Evolutionary conservation across 1,140 invertebrate species (phyloP).

Genomic region (Ooceraea biroi): DNA sequence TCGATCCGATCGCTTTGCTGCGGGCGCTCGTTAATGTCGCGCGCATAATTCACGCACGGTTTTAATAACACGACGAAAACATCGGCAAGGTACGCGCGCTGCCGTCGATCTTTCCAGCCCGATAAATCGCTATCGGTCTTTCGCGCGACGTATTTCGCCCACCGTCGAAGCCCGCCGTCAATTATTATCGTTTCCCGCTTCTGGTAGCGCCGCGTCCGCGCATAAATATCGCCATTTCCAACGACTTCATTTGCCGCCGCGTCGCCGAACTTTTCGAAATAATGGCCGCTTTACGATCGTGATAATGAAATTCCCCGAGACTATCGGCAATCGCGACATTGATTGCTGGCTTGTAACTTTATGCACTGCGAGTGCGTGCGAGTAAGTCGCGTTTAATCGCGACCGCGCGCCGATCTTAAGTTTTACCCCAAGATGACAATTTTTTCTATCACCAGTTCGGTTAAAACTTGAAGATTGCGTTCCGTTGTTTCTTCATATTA

Average conservation of each 20-base stretch:
- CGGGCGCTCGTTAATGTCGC: slow-evolving; percentile 59
- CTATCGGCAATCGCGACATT: slow-evolving; percentile 83
- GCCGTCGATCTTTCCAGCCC: slow-evolving; percentile 37
- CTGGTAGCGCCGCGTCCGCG: slow-evolving; percentile 41
- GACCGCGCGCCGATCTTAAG: too few relatives aligned
- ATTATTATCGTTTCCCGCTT: slow-evolving; percentile 69
- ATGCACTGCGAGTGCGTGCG: slow-evolving; percentile 63
- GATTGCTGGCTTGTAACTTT: slow-evolving; percentile 82
- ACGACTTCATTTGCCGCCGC: slow-evolving; percentile 53
- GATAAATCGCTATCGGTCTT: slow-evolving; percentile 62
- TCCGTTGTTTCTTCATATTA: too few relatives aligned
- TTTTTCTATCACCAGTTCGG: too few relatives aligned
- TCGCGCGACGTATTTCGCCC: slow-evolving; percentile 37
- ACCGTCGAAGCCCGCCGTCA: slow-evolving; percentile 67
- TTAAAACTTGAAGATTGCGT: too few relatives aligned
- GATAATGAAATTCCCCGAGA: slow-evolving; percentile 85
- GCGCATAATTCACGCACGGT: slow-evolving; percentile 60
- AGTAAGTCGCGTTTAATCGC: slow-evolving; percentile 9
- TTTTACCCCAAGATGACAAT: too few relatives aligned
- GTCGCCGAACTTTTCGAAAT: slow-evolving; percentile 76
- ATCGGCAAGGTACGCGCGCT: slow-evolving; percentile 23
- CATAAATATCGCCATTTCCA: slow-evolving; percentile 56
- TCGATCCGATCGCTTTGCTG: slow-evolving; percentile 60
- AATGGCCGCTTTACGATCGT: slow-evolving; percentile 81
- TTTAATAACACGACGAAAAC: slow-evolving; percentile 62